Evolutionary conservation across 1,140 invertebrate species (phyloP), one percentile per base, ranked within the genome.

Genomic region (Plectrocnemia conspersa): DNA sequence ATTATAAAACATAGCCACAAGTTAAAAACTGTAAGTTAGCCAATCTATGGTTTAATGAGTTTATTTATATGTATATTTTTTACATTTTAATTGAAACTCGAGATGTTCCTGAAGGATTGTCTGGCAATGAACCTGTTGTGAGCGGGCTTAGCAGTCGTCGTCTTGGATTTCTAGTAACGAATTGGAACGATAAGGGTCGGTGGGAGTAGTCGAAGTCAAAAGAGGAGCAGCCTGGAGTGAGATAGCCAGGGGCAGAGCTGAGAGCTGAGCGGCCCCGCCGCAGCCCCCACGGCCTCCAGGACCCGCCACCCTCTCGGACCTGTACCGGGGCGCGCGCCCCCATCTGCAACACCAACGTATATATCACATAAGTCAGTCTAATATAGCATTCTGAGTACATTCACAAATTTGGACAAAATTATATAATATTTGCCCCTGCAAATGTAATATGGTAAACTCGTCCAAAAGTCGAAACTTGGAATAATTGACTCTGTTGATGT

Each of bases 231-330:
- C 77, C 63, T 82, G 80, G 42, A 82, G 71, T 62, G 79, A 81
- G 35, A 83, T 78, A 49, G 81, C 79, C 58, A 83, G 58, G 4
- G 82, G 81, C 7, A 83, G 66, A 1, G 80, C 75, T 10, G 80
- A 79, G 18, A 82, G 63, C 58, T 77, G 75, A 29, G 79, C 68
- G 11, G 79, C 73, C 16, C 79, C 73, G 2, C 80, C 47, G 22
- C 47, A 50, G 18, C 22, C 79, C 72, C 2, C 80, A 77, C 68
- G 11, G 79, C 73, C 22, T 78, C 72, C 2, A 79, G 32, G 21
- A 6, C 47, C 47, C 9, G 21, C 32, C 62, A 82, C 82, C 23
- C 75, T 82, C 33, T 82, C 81, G 3, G 81, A 82, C 15, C 79
- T 72, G 67, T 80, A 83, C 33, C 81, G 72, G 25, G 77, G 66